phyloP scores from a whole-genome alignment of 2,888 invertebrate genomes.

The Ceraclea dissimilis region DNA sequence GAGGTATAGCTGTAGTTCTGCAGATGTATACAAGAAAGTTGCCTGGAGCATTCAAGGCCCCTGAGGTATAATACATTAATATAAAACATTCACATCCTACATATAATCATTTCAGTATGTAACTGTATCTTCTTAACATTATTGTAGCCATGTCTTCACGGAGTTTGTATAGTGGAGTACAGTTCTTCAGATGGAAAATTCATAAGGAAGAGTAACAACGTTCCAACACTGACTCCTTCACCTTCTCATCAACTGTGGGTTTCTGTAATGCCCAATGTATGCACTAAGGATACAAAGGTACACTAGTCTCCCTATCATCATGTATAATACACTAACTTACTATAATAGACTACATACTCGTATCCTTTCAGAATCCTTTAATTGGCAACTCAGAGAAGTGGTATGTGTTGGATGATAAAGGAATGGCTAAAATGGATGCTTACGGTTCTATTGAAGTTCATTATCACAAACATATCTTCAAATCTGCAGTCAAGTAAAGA shows the following conservation, averaged over 20 bases:
- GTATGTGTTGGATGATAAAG: constrained; percentile 37
- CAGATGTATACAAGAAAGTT: constrained; percentile 46
- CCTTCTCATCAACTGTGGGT: constrained; percentile 23
- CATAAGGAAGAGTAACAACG: constrained; percentile 31
- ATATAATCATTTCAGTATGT: neutral
- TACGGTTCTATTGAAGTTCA: constrained; percentile 38
- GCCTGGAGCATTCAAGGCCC: constrained; percentile 37
- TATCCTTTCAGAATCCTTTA: constrained; percentile 39
- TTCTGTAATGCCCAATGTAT: too few species aligned
- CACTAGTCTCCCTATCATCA: too few species aligned
- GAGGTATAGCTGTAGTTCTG: constrained; percentile 57
- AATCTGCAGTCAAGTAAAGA: constrained; percentile 40
- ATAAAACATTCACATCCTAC: neutral
- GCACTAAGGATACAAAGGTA: constrained; percentile 25
- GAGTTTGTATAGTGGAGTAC: constrained; percentile 41
- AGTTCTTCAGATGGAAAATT: constrained; percentile 33
- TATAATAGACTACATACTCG: too few species aligned
- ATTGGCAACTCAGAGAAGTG: constrained; percentile 38
- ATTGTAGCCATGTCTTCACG: constrained; percentile 49
- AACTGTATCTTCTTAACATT: neutral
- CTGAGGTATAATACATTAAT: constrained; percentile 31
- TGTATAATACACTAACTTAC: too few species aligned
- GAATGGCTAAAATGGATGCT: constrained; percentile 34
- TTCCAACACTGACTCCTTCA: constrained; percentile 23
- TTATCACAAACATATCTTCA: constrained; percentile 38